phyloP scores from a whole-genome alignment of 2,797 vertebrate species.

The Gila robusta region DNA sequence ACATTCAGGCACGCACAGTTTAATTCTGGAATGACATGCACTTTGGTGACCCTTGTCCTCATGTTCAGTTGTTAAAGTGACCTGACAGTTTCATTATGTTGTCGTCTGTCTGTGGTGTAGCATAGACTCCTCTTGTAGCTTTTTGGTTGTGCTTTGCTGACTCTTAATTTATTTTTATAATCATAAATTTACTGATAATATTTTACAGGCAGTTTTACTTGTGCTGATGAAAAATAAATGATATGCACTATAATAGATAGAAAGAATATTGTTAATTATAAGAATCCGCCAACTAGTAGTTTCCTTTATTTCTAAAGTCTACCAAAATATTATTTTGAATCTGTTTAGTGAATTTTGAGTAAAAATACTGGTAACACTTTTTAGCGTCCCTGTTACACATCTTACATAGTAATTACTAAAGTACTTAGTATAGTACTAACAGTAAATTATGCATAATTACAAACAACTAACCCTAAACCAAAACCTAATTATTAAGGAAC shows the following conservation, averaged over 20 bases:
- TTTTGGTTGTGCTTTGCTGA: neutral
- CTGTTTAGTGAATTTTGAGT: neutral
- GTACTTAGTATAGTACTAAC: no score
- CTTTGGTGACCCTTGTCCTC: neutral
- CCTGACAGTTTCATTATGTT: neutral
- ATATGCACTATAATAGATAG: neutral
- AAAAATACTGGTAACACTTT: neutral
- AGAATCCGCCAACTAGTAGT: neutral
- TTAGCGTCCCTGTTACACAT: neutral
- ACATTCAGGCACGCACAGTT: neutral
- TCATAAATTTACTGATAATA: neutral
- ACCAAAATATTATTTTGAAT: neutral
- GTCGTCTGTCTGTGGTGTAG: constrained; percentile 1
- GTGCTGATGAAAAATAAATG: no score
- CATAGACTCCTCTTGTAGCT: neutral
- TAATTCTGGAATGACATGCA: neutral
- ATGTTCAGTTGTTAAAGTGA: constrained; percentile 4
- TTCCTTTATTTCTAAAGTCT: neutral
- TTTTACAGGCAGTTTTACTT: no score
- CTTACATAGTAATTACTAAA: neutral
- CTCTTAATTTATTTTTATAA: neutral
- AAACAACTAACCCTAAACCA: neutral
- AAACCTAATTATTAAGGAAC: neutral
- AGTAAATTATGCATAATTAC: no score
- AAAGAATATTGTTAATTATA: neutral